phyloP scores from a whole-genome alignment of 2,113 vertebrate genomes.

The Mormyrus iriodes region DNA sequence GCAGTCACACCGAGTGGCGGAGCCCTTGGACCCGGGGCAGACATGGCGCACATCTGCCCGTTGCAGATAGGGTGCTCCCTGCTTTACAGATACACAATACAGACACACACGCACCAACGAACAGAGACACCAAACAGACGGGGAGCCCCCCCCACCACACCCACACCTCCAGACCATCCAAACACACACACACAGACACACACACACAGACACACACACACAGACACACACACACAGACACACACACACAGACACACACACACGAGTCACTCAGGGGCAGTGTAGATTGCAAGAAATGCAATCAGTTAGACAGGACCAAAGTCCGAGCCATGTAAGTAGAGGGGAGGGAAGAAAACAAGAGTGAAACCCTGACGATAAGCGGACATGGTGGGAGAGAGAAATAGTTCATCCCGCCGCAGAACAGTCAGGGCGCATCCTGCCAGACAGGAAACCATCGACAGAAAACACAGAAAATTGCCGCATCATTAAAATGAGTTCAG shows the following conservation, averaged over 20 bases:
- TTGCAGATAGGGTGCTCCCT: background rate
- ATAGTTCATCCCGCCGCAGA: background rate
- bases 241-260: conserved; percentile 37
- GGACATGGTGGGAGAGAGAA: background rate
- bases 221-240: background rate
- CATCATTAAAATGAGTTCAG: background rate
- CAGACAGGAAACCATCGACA: background rate
- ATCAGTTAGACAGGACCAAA: conserved; percentile 35
- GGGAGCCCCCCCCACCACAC: background rate
- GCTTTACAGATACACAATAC: conserved; percentile 2
- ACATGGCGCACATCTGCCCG: background rate
- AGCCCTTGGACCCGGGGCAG: background rate
- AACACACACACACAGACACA: conserved; percentile 16
- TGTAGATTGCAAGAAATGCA: conserved; percentile 39
- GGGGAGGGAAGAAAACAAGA: background rate
- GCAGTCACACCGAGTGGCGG: background rate
- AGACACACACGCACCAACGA: background rate
- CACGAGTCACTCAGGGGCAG: conserved; percentile 41
- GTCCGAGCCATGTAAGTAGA: background rate
- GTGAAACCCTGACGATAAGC: background rate
- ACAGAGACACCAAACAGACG: background rate
- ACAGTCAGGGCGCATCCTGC: background rate
- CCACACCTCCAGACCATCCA: conserved; percentile 25
- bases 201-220: conserved; percentile 6
- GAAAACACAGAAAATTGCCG: background rate